Evolutionary conservation across 2,888 invertebrate genomes (phyloP).

Genomic region (Zaprionus bogoriensis): DNA sequence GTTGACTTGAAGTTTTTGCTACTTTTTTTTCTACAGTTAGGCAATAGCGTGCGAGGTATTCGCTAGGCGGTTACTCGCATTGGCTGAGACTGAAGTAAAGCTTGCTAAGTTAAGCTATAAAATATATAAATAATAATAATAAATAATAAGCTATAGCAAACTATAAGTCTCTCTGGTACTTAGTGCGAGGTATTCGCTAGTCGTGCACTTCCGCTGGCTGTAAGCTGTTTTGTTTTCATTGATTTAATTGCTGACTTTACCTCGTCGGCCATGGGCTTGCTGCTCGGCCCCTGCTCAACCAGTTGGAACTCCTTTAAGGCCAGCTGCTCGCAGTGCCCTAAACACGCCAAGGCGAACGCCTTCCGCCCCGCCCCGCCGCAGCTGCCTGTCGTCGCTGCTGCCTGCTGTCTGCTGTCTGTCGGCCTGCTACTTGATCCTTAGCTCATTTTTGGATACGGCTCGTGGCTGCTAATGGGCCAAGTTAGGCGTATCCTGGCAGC

Average conservation of each 20-base stretch:
- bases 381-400: not conserved
- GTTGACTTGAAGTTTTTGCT: too few species aligned
- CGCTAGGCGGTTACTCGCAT: too few species aligned
- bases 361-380: not conserved
- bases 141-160: too few species aligned
- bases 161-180: not conserved
- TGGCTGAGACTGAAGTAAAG: too few species aligned
- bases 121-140: too few species aligned
- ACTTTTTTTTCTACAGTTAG: too few species aligned
- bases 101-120: too few species aligned
- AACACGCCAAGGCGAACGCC: too few species aligned
- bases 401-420: not conserved
- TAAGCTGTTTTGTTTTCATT: conserved; percentile 5
- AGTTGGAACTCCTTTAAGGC: not conserved
- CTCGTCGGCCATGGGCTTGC: too few species aligned
- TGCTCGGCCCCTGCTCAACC: not conserved
- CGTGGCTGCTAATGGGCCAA: conserved; percentile 52
- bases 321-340: too few species aligned
- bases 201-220: not conserved
- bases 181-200: not conserved
- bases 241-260: conserved; percentile 19
- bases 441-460: conserved; percentile 14
- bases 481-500: conserved; percentile 43
- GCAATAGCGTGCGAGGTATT: too few species aligned
- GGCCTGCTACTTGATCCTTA: conserved; percentile 27